Evolutionary conservation across 2,888 invertebrate genomes (phyloP), one percentile per base, ranked within the genome.

Genomic region (Trachelus troglodyta): DNA sequence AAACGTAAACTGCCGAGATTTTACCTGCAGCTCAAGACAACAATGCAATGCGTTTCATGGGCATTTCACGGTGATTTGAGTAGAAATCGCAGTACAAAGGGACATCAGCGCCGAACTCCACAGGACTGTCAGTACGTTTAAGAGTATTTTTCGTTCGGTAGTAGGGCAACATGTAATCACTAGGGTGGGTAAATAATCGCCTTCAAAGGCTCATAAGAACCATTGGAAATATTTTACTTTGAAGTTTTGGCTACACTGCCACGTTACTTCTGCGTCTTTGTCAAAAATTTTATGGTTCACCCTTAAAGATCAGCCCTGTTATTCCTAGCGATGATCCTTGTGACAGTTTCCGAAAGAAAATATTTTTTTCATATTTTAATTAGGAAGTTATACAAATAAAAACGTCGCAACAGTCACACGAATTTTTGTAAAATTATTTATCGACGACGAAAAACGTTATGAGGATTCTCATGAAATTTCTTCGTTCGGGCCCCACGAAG

Each of bases 31-130:
- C 74, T 56, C 74, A 33, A 76, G 76, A 79, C 80, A 40, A 89
- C 87, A 89, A 89, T 87, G 85, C 83, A 77, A 77, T 81, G 82
- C 84, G 84, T 89, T 89, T 89, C 85, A 87, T 82, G 86, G 86
- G 86, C 85, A 89, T 90, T 90, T 91, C 83, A 88, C 87, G 90
- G 88, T 89, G 88, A 90, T 90, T 90, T 90, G 87, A 86, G 81
- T 86, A 83, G 85, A 89, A 90, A 90, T 90, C 91, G 88, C 87
- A 34, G 83, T 75, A 91, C 90, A 91, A 91, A 89, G 84, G 40
- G 86, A 79, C 37, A 76, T 79, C 85, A 80, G 83, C 84, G 81
- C 73, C 82, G 78, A 77, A 79, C 78, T 81, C 40, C 77, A 69
- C 80, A 80, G 81, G 78, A 75, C 79, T 76, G 79, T 78, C 80